A percentile compares a stretch with the other conserved stretches of the same genome.
These are phyloP conservation scores for Caenorhabditis afra DNA, from an alignment of 2,888 invertebrate genomes.

Conservation along the genomic window DNA sequence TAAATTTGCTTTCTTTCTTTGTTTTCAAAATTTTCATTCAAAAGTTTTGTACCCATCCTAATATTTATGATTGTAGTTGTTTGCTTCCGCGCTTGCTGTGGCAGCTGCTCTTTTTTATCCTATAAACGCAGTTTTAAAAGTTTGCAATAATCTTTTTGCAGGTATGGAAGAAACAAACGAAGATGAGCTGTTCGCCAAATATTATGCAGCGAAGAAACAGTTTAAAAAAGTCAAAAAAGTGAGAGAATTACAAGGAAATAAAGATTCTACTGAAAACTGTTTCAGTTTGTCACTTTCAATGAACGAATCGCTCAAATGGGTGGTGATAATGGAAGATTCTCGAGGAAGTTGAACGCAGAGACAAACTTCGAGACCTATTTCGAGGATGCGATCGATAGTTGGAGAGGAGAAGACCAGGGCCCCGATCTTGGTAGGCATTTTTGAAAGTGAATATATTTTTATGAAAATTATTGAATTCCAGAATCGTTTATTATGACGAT, in stretches of 20 bases:
- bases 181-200: constrained; percentile 54
- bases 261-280: not conserved
- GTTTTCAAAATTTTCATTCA: no score
- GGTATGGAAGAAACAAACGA: constrained; percentile 46
- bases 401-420: constrained; percentile 56
- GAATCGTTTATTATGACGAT: constrained; percentile 87
- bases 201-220: constrained; percentile 44
- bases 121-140: no score
- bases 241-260: not conserved
- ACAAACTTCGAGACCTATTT: constrained; percentile 55
- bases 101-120: no score
- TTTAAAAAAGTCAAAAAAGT: constrained; percentile 51
- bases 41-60: no score
- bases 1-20: no score
- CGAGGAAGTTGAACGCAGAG: constrained; percentile 46
- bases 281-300: constrained; percentile 62
- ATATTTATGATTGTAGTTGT: no score
- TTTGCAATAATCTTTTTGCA: not conserved
- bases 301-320: constrained; percentile 64
- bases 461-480: no score
- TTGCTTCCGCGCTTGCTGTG: no score
- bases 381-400: constrained; percentile 45
- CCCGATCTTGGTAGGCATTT: constrained; percentile 39
- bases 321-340: constrained; percentile 61
- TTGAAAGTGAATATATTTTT: no score